Conservation (phyloP, 1,140 invertebrate genomes). For the Berghia stephanieae region DNA sequence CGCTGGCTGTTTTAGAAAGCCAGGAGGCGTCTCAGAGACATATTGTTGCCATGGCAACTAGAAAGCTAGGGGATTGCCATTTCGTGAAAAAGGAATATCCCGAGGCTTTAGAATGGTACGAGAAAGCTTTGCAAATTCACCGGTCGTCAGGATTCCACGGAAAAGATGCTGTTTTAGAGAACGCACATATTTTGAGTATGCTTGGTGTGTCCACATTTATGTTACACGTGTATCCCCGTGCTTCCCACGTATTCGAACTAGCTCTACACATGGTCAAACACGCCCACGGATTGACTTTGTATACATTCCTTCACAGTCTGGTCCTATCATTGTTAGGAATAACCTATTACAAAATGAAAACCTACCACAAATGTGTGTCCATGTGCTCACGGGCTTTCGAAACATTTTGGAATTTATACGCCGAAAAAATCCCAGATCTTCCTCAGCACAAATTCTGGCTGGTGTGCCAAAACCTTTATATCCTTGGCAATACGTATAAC, state of each 20-base stretch:
- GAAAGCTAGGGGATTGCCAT: conserved; percentile 60
- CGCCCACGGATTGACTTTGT: conserved; percentile 44
- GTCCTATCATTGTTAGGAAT: conserved; percentile 60
- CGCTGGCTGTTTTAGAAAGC: conserved; percentile 50
- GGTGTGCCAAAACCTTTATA: conserved; percentile 61
- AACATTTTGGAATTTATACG: conserved; percentile 57
- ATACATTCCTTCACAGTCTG: conserved; percentile 57
- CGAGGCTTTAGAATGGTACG: conserved; percentile 56
- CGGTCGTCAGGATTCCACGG: conserved; percentile 50
- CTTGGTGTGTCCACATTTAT: conserved; percentile 64
- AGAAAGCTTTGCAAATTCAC: conserved; percentile 54
- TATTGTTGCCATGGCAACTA: conserved; percentile 54
- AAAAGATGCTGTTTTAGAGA: conserved; percentile 52
- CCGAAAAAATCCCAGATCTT: conserved; percentile 50
- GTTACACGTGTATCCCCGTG: conserved; percentile 60
- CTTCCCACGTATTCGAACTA: conserved; percentile 57
- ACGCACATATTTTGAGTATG: conserved; percentile 62
- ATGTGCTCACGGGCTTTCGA: conserved; percentile 60
- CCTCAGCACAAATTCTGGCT: conserved; percentile 60
- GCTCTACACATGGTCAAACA: conserved; percentile 57
- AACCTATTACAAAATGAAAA: conserved; percentile 60
- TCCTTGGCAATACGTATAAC: conserved; percentile 62
- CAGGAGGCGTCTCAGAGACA: conserved; percentile 53
- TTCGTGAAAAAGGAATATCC: conserved; percentile 61
- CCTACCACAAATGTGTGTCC: conserved; percentile 62